Percentiles rank a stretch among this genome's conserved stretches.
phyloP scores from a whole-genome alignment of 2,797 vertebrate genomes.

The Danio jaintianensis region DNA sequence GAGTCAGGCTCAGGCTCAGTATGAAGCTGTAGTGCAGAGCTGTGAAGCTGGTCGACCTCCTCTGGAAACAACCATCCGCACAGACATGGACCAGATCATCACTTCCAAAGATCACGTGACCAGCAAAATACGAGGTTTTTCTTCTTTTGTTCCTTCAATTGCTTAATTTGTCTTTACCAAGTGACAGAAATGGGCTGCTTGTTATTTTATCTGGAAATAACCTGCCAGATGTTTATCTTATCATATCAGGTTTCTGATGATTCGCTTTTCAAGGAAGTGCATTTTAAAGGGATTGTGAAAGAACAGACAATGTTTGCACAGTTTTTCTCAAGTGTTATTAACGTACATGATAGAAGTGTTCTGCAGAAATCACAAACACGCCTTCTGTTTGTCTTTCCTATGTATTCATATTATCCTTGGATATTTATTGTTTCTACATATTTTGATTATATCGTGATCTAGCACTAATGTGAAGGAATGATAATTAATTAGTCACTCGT shows the following conservation, averaged over 20 bases:
- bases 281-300: constrained; percentile 10
- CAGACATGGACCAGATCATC: constrained; percentile 97
- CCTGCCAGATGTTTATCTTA: background rate
- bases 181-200: background rate
- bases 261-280: background rate
- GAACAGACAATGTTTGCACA: background rate
- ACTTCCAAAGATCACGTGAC: constrained; percentile 93
- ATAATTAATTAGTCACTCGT: no score
- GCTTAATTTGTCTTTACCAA: background rate
- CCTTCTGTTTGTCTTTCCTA: background rate
- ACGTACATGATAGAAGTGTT: background rate
- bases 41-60: constrained; percentile 79
- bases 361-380: background rate
- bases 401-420: background rate
- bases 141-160: background rate
- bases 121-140: constrained; percentile 85
- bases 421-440: background rate
- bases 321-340: background rate
- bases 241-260: constrained; percentile 5
- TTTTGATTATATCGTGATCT: background rate
- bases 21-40: constrained; percentile 74
- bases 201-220: background rate
- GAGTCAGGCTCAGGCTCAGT: constrained; percentile 79
- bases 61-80: constrained; percentile 88
- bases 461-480: no score